Conservation (phyloP, 2,113 vertebrate species). For the Podarcis raffonei region DNA sequence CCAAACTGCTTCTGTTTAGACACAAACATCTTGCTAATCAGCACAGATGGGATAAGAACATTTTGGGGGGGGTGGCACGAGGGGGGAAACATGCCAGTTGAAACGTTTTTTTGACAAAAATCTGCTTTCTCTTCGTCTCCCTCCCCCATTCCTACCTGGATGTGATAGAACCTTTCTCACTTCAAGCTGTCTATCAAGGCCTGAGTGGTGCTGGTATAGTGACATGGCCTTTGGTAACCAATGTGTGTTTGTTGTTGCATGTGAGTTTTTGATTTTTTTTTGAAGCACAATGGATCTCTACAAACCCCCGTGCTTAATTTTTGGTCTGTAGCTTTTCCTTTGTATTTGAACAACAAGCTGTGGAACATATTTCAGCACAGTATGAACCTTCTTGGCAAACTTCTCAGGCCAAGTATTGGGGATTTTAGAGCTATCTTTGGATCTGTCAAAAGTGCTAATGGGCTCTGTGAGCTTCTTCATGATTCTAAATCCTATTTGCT, state of each 20-base stretch:
- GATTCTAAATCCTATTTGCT: constrained; percentile 29
- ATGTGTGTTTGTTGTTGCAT: constrained; percentile 60
- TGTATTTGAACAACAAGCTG: constrained; percentile 84
- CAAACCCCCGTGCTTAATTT: constrained; percentile 71
- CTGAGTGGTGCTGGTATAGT: constrained; percentile 12
- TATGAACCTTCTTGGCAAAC: constrained; percentile 84
- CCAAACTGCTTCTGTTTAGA: too few species aligned
- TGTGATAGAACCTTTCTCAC: too few species aligned
- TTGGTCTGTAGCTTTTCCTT: constrained; percentile 74
- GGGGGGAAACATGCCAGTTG: too few species aligned
- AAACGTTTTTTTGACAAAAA: too few species aligned
- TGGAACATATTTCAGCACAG: constrained; percentile 86
- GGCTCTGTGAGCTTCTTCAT: constrained; percentile 82
- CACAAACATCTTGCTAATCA: too few species aligned
- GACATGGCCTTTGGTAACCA: constrained; percentile 46
- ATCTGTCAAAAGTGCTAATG: constrained; percentile 86
- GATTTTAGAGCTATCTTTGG: constrained; percentile 80
- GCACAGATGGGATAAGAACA: too few species aligned
- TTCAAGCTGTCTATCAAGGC: too few species aligned
- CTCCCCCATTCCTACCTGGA: too few species aligned
- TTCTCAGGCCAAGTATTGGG: constrained; percentile 83
- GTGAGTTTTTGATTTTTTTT: constrained; percentile 17
- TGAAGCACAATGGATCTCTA: constrained; percentile 18
- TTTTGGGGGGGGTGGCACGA: too few species aligned
- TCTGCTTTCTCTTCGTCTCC: too few species aligned